Evolutionary conservation across 2,797 vertebrate genomes (phyloP), one percentile per base, ranked within the genome.

Genomic region (Petrocephalus sullivani): DNA sequence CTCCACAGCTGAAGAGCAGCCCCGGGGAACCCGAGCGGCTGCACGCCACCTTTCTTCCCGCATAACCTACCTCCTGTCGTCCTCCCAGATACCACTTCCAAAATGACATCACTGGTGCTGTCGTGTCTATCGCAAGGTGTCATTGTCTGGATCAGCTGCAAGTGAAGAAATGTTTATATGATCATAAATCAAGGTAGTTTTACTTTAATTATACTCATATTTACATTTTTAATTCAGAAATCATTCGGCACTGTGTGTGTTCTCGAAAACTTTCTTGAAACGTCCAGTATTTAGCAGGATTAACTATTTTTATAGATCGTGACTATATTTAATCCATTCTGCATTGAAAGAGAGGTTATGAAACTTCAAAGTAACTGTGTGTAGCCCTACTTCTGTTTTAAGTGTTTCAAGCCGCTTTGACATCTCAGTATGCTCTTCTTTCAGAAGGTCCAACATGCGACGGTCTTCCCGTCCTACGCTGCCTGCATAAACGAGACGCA

Each of bases 11-110:
- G 9, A 49, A 78, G 37, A 78, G 16, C 19, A n/a, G 19, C 0
- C 71, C 19, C 16, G 16, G 3, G 4, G n/a, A 49, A 78, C 7
- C 0, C 0, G 33, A 9, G 19, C 6, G 37, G 16, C 19, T 46
- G 7, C 71, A 71, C 37, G 5, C 37, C 0, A 9, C 8, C 37
- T 19, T 9, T 41, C 1, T 16, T 46, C 64, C 16, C 3, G 28
- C 28, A 28, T 71, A 16, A 49, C 94, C 88, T 89, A 98, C 98
- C 98, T 97, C 98, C 98, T 28, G 98, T 99, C 23, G 98, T 99
- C 91, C 98, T 95, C 91, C 98, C 98, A 86, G 98, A 95, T 23
- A 95, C 96, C 16, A 99, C 97, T 92, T 99, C 98, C 89, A 99
- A 92, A 91, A 99, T 87, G 9, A 97, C 94, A 67, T 95, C 91